Conservation (phyloP, 2,113 vertebrate genomes). For the Datnioides undecimradiatus region DNA sequence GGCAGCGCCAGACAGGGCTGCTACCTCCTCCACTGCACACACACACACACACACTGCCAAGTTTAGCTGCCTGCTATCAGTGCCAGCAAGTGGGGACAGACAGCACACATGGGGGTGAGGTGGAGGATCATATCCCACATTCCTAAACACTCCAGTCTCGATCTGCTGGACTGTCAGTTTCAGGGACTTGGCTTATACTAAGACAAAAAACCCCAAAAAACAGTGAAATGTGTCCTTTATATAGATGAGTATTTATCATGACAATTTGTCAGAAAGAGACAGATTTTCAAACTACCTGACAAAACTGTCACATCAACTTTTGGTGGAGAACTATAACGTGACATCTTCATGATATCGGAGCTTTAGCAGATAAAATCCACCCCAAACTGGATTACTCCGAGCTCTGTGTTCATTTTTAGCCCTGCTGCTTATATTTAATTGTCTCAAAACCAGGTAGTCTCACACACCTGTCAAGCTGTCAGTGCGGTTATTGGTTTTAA, state of each 20-base stretch:
- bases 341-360: not conserved
- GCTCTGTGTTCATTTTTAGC: not conserved
- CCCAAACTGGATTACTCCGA: constrained; percentile 1
- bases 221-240: not conserved
- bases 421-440: not conserved
- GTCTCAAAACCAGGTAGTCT: not conserved
- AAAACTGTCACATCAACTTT: constrained; percentile 13
- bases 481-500: constrained; percentile 12
- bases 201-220: not conserved
- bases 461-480: constrained; percentile 6
- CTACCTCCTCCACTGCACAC: constrained; percentile 41
- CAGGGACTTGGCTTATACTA: not conserved
- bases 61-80: constrained; percentile 83
- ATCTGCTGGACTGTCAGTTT: constrained; percentile 15
- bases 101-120: constrained; percentile 34
- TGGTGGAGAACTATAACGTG: not conserved
- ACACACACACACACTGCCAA: constrained; percentile 65
- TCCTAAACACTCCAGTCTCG: constrained; percentile 52
- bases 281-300: constrained; percentile 1
- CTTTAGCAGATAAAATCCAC: constrained; percentile 7
- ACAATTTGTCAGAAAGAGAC: constrained; percentile 3
- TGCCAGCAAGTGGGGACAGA: constrained; percentile 55
- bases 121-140: constrained; percentile 64
- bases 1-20: constrained; percentile 56
- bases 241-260: not conserved